Percentiles rank a stretch among this genome's conserved stretches.
Evolutionary conservation across 2,113 vertebrate species (phyloP).

Genomic region (Oxyruncus cristatus): DNA sequence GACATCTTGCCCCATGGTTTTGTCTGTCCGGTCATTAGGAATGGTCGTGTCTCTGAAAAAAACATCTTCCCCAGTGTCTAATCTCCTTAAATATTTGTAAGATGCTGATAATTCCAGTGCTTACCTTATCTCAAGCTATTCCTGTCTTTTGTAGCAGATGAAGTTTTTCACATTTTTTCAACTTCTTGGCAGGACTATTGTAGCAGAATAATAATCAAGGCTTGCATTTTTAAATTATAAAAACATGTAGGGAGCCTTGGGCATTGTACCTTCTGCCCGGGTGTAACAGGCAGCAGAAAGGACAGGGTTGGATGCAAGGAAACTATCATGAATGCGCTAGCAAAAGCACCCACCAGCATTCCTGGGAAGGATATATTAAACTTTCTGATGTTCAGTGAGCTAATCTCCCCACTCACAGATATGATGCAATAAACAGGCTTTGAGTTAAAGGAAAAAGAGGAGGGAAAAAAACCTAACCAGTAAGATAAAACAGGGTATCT

Average conservation of each 20-base stretch:
- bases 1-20: background rate
- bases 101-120: background rate
- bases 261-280: slow-evolving; percentile 8
- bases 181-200: slow-evolving; percentile 8
- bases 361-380: background rate
- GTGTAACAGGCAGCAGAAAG: background rate
- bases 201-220: background rate
- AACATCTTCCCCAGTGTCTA: background rate
- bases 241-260: background rate
- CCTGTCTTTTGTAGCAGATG: background rate
- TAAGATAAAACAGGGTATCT: background rate
- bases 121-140: slow-evolving; percentile 1
- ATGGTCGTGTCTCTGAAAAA: background rate
- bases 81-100: background rate
- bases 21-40: background rate
- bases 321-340: background rate
- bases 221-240: slow-evolving; percentile 20
- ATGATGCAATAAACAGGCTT: background rate
- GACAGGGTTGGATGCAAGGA: background rate
- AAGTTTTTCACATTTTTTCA: background rate
- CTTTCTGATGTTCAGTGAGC: background rate
- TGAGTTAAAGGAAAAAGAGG: background rate
- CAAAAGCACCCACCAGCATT: background rate
- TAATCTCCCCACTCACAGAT: background rate
- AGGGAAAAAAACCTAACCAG: background rate